Percentiles rank a stretch among this genome's conserved stretches.
These are phyloP conservation scores for Struthio camelus DNA, from an alignment of 2,113 vertebrate species.

Conservation along the genomic window DNA sequence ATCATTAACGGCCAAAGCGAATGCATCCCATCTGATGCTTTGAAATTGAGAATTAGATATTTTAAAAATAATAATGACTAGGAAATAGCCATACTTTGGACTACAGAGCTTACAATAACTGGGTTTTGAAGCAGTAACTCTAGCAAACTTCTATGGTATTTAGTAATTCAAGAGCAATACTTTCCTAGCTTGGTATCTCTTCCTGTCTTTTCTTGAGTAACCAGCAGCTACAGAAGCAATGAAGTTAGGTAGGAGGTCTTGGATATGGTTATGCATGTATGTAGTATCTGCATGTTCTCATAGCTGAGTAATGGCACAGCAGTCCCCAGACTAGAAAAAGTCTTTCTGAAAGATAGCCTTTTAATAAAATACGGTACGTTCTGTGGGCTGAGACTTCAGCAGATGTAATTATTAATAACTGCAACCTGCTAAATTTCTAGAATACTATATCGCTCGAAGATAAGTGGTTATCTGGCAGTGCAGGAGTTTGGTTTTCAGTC, in stretches of 20 bases:
- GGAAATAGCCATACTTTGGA: background rate
- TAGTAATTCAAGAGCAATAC: background rate
- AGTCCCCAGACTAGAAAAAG: background rate
- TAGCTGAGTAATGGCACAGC: background rate
- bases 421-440: slow-evolving; percentile 23
- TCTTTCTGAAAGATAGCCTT: background rate
- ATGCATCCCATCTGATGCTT: background rate
- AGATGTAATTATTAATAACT: background rate
- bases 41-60: background rate
- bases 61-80: background rate
- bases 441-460: slow-evolving; percentile 39
- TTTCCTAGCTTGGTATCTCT: background rate
- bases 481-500: slow-evolving; percentile 46
- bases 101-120: background rate
- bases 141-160: background rate
- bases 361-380: background rate
- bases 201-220: background rate
- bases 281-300: background rate
- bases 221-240: background rate
- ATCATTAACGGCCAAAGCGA: background rate
- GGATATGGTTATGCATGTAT: background rate
- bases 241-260: background rate
- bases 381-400: background rate
- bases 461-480: slow-evolving; percentile 44
- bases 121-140: background rate